Base-by-base conservation (phyloP, 1,140 invertebrate species). In the Drosophila funebris region DNA sequence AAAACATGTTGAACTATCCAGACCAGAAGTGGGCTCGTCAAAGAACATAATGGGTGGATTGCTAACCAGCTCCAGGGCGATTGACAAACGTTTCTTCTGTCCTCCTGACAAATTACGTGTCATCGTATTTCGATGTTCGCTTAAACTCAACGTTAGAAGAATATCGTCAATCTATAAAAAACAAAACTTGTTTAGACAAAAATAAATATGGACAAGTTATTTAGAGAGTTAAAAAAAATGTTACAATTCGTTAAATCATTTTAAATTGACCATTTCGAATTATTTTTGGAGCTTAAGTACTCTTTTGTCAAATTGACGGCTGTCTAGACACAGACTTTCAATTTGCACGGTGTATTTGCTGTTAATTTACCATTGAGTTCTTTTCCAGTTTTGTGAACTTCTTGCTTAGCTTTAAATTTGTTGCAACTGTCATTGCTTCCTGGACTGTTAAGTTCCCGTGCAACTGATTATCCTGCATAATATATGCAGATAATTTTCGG, bases 391-490 rank as follows among this genome's bases (percentile, higher is more conserved):
- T 94, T 3, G 92, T 91, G 29, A 96, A 93, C 50, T 95, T 94
- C 41, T 95, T 95, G 37, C 96, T 91, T 43, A 99, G 93, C 92
- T 99, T 99, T 13, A 99, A 93, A 74, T 96, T 96, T 0, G 98
- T 96, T 1, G 98, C 97, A 22, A 98, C 97, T 76, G 95, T 95
- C 97, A 99, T 98, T 2, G 97, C 96, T 93, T 99, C 98, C 72
- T 96, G 95, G 0, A 99, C 98, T 0, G 97, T 97, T 46, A 99
- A 94, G 93, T 99, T 98, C 0, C 95, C 96, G 76, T 98, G 96
- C 4, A 99, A 94, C 91, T 99, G 97, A 93, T 99, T 99, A 90
- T 99, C 97, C 92, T 99, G 98, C 97, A 99, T 99, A 90, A 99
- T 99, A 92, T 99, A 99, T 83, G 97, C 97, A 0, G 97, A 98